A percentile compares a stretch with the other conserved stretches of the same genome.
phyloP scores from a whole-genome alignment of 2,888 invertebrate species.

The Dioctria rufipes region DNA sequence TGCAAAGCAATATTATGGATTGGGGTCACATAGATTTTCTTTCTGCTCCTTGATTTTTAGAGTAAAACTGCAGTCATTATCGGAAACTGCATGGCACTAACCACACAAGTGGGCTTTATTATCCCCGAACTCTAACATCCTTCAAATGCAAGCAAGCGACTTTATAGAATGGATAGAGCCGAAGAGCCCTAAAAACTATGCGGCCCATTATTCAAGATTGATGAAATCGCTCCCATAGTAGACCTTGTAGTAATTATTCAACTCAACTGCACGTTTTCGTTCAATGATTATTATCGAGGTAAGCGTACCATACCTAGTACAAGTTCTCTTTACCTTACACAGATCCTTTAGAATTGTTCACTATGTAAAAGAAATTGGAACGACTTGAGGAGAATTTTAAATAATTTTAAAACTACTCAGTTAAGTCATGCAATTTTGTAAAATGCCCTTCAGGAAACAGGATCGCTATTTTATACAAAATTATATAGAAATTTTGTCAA shows the following conservation, averaged over 20 bases:
- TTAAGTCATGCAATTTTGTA: neutral
- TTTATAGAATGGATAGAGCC: no score
- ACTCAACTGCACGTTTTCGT: conserved; percentile 25
- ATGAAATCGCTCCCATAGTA: conserved; percentile 27
- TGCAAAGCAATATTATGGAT: no score
- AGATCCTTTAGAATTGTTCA: neutral
- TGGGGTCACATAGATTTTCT: no score
- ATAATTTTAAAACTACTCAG: conserved; percentile 1
- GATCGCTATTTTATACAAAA: neutral
- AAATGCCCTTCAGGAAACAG: conserved; percentile 2
- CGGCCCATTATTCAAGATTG: conserved; percentile 28
- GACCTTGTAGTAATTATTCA: conserved; percentile 23
- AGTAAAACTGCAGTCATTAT: no score
- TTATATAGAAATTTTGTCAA: neutral
- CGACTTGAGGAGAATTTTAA: neutral
- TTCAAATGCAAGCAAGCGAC: no score
- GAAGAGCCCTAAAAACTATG: neutral
- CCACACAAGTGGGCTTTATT: no score
- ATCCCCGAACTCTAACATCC: no score
- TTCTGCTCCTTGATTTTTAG: no score
- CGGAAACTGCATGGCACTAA: no score
- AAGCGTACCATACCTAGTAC: neutral
- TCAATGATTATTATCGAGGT: conserved; percentile 16
- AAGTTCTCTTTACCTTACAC: neutral
- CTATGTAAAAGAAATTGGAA: neutral